Conservation (phyloP, 2,113 vertebrate species). For the Myrmecobius fasciatus region DNA sequence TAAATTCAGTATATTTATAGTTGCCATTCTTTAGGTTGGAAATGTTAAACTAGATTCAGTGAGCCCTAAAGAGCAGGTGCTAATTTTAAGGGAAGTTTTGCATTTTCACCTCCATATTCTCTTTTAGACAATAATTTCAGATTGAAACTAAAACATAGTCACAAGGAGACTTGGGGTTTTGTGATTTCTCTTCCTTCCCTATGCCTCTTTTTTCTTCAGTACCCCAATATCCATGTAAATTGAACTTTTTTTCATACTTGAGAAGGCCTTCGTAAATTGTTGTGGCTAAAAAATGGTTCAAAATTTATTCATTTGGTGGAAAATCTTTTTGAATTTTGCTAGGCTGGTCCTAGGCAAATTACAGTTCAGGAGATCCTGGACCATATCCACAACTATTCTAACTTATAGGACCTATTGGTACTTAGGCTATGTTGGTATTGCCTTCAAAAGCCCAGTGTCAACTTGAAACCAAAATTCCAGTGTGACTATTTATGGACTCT, state of each 20-base stretch:
- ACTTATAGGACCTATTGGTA: not conserved
- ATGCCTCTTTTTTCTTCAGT: not conserved
- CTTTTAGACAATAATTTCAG: not conserved
- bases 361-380: not conserved
- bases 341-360: not conserved
- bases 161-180: not conserved
- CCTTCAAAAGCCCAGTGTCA: not conserved
- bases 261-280: not conserved
- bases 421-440: not conserved
- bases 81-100: not conserved
- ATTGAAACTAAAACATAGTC: not conserved
- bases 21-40: conserved; percentile 25
- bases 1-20: conserved; percentile 74
- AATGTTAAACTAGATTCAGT: not conserved
- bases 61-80: not conserved
- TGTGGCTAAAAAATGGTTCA: not conserved
- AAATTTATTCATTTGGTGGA: not conserved
- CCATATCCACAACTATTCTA: not conserved
- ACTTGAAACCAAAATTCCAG: not conserved
- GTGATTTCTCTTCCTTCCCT: not conserved
- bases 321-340: not conserved
- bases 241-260: not conserved
- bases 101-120: not conserved
- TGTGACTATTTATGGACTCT: not conserved
- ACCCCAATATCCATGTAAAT: not conserved